These are phyloP conservation scores for Loris lydekkerianus DNA, from an alignment of 2,797 vertebrate species.

Conservation along the genomic window DNA sequence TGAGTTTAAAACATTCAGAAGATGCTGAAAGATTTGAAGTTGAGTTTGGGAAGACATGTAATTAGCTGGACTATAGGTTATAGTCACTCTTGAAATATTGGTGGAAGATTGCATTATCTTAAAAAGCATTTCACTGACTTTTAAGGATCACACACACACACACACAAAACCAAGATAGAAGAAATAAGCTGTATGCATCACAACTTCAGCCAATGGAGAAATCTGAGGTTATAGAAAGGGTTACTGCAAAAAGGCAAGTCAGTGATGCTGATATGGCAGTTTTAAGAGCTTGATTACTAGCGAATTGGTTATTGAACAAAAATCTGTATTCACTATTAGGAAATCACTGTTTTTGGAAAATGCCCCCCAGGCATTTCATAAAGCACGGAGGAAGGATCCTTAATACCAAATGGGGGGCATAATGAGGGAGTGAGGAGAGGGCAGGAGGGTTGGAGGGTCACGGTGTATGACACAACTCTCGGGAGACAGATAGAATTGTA, in stretches of 20 bases:
- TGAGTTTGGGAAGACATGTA: constrained; percentile 49
- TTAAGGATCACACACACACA: constrained; percentile 16
- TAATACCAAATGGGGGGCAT: neutral
- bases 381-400: neutral
- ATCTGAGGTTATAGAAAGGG: neutral
- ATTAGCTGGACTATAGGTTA: constrained; percentile 58
- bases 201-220: neutral
- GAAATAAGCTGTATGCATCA: constrained; percentile 32
- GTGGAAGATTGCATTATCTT: constrained; percentile 47
- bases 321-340: neutral
- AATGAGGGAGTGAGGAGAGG: too few species aligned
- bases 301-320: neutral
- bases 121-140: constrained; percentile 61
- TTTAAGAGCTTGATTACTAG: neutral
- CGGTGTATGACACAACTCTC: too few species aligned
- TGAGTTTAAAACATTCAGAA: constrained; percentile 62
- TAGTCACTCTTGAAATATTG: constrained; percentile 25
- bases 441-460: too few species aligned
- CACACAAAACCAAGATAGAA: neutral
- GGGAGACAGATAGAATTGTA: too few species aligned
- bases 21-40: constrained; percentile 47
- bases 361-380: neutral
- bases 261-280: neutral
- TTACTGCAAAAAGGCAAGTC: neutral
- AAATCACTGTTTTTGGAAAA: constrained; percentile 25